Evolutionary conservation across 2,113 vertebrate genomes (phyloP).

Genomic region (Oxyura jamaicensis): DNA sequence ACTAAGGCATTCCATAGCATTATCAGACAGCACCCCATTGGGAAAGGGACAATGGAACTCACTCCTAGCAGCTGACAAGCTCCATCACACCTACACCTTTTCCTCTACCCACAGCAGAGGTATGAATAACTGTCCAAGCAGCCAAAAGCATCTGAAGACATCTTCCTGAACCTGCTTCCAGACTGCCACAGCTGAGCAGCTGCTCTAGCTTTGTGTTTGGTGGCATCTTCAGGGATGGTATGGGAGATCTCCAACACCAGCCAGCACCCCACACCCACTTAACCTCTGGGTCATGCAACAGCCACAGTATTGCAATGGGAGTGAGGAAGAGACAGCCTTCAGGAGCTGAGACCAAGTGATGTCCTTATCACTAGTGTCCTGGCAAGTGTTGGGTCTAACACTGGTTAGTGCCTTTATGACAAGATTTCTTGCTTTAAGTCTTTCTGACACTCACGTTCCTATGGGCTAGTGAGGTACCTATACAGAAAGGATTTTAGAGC

Average conservation of each 20-base stretch:
- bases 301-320: background rate
- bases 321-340: background rate
- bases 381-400: no score
- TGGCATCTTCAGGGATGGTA: background rate
- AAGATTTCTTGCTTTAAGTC: background rate
- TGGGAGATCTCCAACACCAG: background rate
- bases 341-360: background rate
- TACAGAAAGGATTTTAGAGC: no score
- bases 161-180: background rate
- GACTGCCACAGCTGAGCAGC: background rate
- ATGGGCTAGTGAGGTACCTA: background rate
- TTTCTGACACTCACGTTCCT: background rate
- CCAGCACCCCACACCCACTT: background rate
- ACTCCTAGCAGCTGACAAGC: background rate
- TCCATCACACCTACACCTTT: rapidly evolving
- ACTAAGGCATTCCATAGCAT: background rate
- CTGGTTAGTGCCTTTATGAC: background rate
- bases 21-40: background rate
- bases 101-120: background rate
- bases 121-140: background rate
- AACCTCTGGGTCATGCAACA: background rate
- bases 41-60: background rate
- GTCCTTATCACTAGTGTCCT: background rate
- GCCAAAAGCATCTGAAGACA: background rate
- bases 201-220: background rate